These are phyloP conservation scores for Poecile montanus DNA, from an alignment of 2,797 vertebrate genomes.

Conservation along the genomic window DNA sequence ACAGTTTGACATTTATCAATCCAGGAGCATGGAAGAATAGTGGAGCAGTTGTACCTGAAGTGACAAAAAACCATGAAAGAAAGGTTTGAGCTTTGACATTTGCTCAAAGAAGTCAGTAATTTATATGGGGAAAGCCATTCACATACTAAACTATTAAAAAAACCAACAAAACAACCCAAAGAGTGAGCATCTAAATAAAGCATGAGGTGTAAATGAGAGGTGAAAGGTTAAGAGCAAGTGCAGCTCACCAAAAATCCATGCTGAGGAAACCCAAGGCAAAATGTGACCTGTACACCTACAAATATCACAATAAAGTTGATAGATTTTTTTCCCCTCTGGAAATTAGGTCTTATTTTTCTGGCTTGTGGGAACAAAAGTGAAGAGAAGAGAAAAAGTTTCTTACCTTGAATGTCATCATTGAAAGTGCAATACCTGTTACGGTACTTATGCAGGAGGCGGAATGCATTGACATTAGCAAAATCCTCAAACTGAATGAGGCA, in stretches of 20 bases:
- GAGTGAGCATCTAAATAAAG: not conserved
- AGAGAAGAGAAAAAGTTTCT: not conserved
- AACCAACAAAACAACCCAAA: not conserved
- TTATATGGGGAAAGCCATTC: not conserved
- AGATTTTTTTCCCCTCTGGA: not conserved
- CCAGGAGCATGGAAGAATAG: not conserved
- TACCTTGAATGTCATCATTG: slow-evolving; percentile 99
- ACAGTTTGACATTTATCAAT: not conserved
- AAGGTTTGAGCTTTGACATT: not conserved
- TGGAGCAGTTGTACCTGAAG: not conserved
- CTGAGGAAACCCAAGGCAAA: not conserved
- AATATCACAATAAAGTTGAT: not conserved
- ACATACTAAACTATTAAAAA: not conserved
- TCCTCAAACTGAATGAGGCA: slow-evolving; percentile 99
- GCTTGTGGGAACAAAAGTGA: not conserved
- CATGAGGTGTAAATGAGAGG: not conserved
- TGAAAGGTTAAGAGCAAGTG: not conserved
- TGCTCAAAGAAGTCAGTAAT: not conserved
- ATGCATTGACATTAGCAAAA: slow-evolving; percentile 95
- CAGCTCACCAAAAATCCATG: not conserved
- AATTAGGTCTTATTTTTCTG: not conserved
- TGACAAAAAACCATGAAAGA: not conserved
- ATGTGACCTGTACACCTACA: not conserved
- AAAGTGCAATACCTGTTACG: slow-evolving; percentile 94
- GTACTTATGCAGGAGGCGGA: slow-evolving; percentile 93